phyloP scores from a whole-genome alignment of 2,888 invertebrate genomes.

The Lithophane semibrunnea region DNA sequence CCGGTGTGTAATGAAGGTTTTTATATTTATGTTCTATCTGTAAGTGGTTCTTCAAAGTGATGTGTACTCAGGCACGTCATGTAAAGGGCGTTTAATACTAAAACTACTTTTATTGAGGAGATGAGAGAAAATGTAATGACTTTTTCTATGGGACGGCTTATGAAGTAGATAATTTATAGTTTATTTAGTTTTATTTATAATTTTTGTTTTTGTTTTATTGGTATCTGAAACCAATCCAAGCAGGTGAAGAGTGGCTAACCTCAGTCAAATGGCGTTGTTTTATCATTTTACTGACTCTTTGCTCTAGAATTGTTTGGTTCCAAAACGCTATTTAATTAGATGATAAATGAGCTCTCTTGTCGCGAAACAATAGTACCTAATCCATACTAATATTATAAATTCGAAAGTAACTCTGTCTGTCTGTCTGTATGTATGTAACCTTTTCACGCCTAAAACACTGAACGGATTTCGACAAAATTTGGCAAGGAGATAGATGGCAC shows the following conservation, averaged over 20 bases:
- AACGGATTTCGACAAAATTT: too few relatives aligned
- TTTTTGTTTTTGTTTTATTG: too few relatives aligned
- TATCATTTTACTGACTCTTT: background rate
- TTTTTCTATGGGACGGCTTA: background rate
- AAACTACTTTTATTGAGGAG: slow-evolving; percentile 37
- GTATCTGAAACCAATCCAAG: background rate
- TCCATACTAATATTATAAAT: too few relatives aligned
- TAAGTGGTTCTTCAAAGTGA: slow-evolving; percentile 48
- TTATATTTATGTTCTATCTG: slow-evolving; percentile 40
- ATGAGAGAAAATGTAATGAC: background rate
- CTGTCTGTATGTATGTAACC: too few relatives aligned
- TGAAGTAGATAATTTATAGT: background rate
- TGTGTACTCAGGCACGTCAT: slow-evolving; percentile 22
- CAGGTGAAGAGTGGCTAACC: background rate
- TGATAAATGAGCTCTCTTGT: background rate
- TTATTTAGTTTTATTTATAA: background rate
- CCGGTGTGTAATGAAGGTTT: slow-evolving; percentile 38
- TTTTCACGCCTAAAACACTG: too few relatives aligned
- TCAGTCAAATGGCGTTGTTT: background rate
- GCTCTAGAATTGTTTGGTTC: background rate
- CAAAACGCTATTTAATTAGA: background rate
- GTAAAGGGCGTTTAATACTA: slow-evolving; percentile 17
- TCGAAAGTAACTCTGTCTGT: too few relatives aligned
- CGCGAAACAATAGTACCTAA: background rate
- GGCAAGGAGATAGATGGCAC: too few relatives aligned